Evolutionary conservation across 1,140 invertebrate species (phyloP), one percentile per base, ranked within the genome.

Genomic region (Brachionus sp.): DNA sequence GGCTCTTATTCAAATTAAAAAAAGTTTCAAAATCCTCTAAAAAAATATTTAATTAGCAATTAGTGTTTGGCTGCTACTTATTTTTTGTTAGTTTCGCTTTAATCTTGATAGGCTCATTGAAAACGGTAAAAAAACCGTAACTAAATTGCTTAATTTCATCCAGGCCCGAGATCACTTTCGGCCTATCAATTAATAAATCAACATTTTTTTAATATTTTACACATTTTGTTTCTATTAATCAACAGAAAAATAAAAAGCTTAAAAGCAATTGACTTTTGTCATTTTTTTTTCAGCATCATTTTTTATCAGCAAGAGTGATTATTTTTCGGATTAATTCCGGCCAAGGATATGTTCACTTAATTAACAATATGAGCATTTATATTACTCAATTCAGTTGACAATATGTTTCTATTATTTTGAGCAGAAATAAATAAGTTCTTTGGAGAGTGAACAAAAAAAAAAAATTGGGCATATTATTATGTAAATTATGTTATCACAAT

Each of bases 1-100:
- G 50, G n/a, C n/a, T 29, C 29, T 29, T 29, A 29, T 29, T 29
- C 29, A 29, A 29, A 29, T 29, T 29, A 1, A 29, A 29, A n/a
- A 57, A 57, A 57, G 50, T 57, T 23, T 57, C 50, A 66, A 66
- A 66, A 66, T 66, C 64, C 9, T 66, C 33, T 66, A 66, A 66
- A 66, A 66, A 66, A 66, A 66, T 66, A 66, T 66, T 66, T 66
- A 66, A 66, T 66, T 66, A 66, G n/a, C 64, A 66, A 66, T 66
- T 66, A 66, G 64, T 66, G 25, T 33, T 66, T 33, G 64, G n/a
- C 25, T 66, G 64, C 25, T 66, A 66, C 64, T 66, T 66, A 33
- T 66, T 66, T 33, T 37, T 35, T 66, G 25, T 66, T 66, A 37
- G 25, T 66, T 66, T 33, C 64, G 33, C 33, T 66, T 66, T 66